phyloP scores from a whole-genome alignment of 1,140 invertebrate genomes.

The Brachionus plicatilis region DNA sequence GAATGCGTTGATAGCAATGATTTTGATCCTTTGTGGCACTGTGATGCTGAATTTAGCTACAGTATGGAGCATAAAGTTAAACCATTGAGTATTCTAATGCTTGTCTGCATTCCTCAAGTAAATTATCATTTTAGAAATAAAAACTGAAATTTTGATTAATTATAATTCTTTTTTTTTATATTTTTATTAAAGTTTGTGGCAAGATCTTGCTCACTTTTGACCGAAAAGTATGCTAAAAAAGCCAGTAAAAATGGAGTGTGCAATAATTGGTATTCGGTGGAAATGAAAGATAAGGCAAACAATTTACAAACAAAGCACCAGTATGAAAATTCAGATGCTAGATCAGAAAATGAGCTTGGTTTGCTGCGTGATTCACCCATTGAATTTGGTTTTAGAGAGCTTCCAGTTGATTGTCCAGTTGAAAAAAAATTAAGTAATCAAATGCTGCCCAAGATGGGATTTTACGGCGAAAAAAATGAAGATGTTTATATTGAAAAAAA shows the following conservation, averaged over 20 bases:
- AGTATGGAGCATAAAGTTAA: constrained; percentile 20
- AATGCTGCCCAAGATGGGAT: background rate
- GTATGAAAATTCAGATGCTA: background rate
- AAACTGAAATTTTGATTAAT: background rate
- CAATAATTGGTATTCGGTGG: background rate
- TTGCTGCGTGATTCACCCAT: background rate
- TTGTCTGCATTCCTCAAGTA: constrained; percentile 6
- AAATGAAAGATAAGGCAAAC: background rate
- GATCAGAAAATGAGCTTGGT: background rate
- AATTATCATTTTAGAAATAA: background rate
- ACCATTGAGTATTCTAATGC: constrained; percentile 21
- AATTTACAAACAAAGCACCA: background rate
- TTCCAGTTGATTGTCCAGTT: constrained; percentile 9
- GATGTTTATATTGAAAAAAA: background rate
- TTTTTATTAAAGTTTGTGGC: constrained; percentile 14
- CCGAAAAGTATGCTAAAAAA: background rate
- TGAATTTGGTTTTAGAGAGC: background rate
- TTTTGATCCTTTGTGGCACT: background rate
- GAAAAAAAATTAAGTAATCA: background rate
- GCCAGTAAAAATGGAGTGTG: background rate
- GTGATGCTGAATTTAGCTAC: constrained; percentile 7
- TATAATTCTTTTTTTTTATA: background rate
- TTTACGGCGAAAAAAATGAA: background rate
- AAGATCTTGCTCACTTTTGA: background rate
- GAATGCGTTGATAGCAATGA: background rate